Evolutionary conservation across 2,888 invertebrate species (phyloP).

Genomic region (Amphimallon solstitiale): DNA sequence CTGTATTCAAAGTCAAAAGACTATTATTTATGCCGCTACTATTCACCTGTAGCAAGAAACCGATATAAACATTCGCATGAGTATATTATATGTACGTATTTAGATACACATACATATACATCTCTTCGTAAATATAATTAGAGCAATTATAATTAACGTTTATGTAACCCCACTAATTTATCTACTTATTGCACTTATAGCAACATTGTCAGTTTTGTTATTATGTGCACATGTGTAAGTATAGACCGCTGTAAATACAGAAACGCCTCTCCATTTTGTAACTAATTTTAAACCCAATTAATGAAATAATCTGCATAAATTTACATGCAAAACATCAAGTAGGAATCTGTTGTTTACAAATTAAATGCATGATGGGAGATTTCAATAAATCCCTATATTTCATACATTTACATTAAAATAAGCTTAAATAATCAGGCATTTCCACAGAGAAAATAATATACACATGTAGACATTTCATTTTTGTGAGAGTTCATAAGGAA

Average conservation of each 20-base stretch:
- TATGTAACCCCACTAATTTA: conserved; percentile 18
- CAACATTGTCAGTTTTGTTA: conserved; percentile 16
- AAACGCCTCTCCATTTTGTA: conserved; percentile 13
- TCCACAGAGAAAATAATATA: no score
- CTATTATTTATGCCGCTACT: no score
- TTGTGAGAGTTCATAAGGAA: no score
- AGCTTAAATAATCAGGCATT: no score
- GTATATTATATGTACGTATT: no score
- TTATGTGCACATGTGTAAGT: background rate
- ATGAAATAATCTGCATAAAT: conserved; percentile 20
- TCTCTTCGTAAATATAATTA: conserved; percentile 3
- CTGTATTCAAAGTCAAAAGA: no score
- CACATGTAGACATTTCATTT: no score
- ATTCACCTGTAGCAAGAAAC: no score
- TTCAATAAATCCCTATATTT: conserved; percentile 1
- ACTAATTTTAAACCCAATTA: conserved; percentile 23
- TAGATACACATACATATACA: no score
- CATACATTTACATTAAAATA: no score
- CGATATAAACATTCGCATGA: no score
- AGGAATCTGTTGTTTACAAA: background rate
- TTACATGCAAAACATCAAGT: conserved; percentile 2
- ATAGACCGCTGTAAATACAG: background rate
- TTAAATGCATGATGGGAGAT: background rate
- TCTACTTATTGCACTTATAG: conserved; percentile 7
- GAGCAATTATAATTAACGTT: conserved; percentile 10